Base-by-base conservation (phyloP, 2,113 vertebrate genomes). In the Chloropsis hardwickii region DNA sequence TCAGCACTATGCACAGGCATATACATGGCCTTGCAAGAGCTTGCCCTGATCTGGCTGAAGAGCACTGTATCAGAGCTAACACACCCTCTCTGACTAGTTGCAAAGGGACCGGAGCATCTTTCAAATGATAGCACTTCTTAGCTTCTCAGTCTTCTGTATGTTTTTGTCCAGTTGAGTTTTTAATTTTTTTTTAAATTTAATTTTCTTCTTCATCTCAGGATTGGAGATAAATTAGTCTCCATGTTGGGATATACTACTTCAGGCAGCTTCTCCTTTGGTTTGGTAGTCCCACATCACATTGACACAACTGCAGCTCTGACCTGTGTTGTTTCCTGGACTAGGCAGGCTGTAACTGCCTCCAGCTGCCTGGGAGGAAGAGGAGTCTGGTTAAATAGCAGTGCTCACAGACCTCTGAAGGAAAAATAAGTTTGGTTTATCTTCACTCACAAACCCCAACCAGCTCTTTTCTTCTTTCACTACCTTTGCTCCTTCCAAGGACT, bases 401-500 rank as follows among this genome's bases (percentile, higher is more conserved):
- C 19, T 88, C 40, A n/a, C 28, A 42, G 37, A 24, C 35, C 31
- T 74, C 47, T 37, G 19, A 85, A 80, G 61, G 65, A 81, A 85
- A 65, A 87, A 16, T 18, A 87, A 74, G 22, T 37, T 27, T 18
- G 76, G 40, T 89, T 67, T 71, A 54, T 82, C 81, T 70, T 87
- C 66, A 71, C 65, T 61, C 53, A 80, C 44, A 81, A 87, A 56
- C 78, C 45, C 40, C 61, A 40, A 73, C 27, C 28, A 86, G 23
- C 15, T 89, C 27, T 65, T 77, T 81, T 44, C 71, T 66, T 61
- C 35, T 69, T 53, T 86, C 22, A 78, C 45, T 61, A 89, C 42
- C 48, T 81, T 65, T 94, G 67, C 27, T 89, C 62, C 54, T 86
- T 79, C 61, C 35, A 71, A 71, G 27, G 60, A 70, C 74, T 93